Base-by-base conservation (phyloP, 2,113 vertebrate species). In the Pteruthius melanotis region DNA sequence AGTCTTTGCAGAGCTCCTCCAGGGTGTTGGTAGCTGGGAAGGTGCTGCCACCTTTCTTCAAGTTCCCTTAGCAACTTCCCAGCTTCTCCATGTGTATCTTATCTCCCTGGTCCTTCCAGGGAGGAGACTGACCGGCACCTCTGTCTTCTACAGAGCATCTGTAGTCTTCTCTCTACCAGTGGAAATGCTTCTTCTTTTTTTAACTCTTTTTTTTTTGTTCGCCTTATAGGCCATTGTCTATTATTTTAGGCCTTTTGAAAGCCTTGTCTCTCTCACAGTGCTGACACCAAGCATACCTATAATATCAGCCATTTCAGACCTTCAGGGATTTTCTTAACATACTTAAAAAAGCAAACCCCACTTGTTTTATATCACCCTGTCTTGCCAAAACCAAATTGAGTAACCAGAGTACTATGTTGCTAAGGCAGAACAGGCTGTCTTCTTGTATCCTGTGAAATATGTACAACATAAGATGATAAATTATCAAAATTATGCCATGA, bases 201-300 rank as follows among this genome's bases (percentile, higher is more conserved):
- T 37, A 28, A 8, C 6, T 7, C 14, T 2, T 8, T 1, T 4
- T 13, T 19, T 45, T n/a, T n/a, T 42, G 4, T 27, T 65, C 44
- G 5, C 13, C 44, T 76, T 26, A 9, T 35, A 88, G 6, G 17
- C 24, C 45, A 15, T 9, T 56, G 14, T 24, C 26, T 69, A 7
- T 64, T 47, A 10, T 5, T 88, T 79, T 31, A 74, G 15, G 31
- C 15, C 31, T 63, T 90, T 50, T 70, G 68, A 76, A 40, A 70
- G 26, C 24, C 65, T 91, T 39, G 20, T 39, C 10, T 69, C 35
- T 75, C 30, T 74, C 72, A 33, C 53, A 37, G 11, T 60, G 56
- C 69, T 87, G 47, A 78, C 28, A 47, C 26, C 45, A 49, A 76
- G 26, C 35, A 35, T 3, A 1, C 14, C 49, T 40, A 27, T 39